These are phyloP conservation scores for Synchiropus splendidus DNA, from an alignment of 2,113 vertebrate genomes.

Conservation along the genomic window DNA sequence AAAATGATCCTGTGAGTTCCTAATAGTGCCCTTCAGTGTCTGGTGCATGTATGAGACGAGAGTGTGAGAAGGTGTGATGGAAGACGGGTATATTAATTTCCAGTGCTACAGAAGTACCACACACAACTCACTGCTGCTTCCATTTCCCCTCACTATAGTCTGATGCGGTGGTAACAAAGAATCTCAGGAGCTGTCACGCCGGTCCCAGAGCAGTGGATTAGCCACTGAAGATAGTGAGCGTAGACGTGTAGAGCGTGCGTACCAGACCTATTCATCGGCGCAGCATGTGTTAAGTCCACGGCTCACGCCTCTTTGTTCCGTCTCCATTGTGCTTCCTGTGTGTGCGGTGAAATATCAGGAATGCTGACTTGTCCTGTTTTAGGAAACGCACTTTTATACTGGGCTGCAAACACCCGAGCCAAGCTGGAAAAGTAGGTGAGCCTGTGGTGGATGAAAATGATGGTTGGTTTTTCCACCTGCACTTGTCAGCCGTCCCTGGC, in stretches of 20 bases:
- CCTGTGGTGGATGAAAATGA: neutral
- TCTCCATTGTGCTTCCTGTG: slow-evolving; percentile 56
- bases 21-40: no score
- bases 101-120: no score
- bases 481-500: no score
- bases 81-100: no score
- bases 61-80: no score
- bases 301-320: slow-evolving; percentile 52
- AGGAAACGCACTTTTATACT: slow-evolving; percentile 22
- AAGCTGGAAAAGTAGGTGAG: no score
- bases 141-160: no score
- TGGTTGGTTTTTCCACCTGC: neutral
- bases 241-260: neutral
- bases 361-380: slow-evolving; percentile 62
- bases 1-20: no score
- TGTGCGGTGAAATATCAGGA: slow-evolving; percentile 40
- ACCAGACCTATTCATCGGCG: slow-evolving; percentile 19
- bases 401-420: slow-evolving; percentile 17
- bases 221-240: neutral
- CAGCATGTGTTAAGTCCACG: slow-evolving; percentile 39
- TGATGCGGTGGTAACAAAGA: no score
- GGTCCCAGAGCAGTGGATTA: neutral
- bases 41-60: no score
- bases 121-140: no score
- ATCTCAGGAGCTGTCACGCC: no score